A percentile compares a stretch with the other conserved stretches of the same genome.
These are phyloP conservation scores for Ptychoptera albimana DNA, from an alignment of 2,888 invertebrate genomes.

Conservation along the genomic window DNA sequence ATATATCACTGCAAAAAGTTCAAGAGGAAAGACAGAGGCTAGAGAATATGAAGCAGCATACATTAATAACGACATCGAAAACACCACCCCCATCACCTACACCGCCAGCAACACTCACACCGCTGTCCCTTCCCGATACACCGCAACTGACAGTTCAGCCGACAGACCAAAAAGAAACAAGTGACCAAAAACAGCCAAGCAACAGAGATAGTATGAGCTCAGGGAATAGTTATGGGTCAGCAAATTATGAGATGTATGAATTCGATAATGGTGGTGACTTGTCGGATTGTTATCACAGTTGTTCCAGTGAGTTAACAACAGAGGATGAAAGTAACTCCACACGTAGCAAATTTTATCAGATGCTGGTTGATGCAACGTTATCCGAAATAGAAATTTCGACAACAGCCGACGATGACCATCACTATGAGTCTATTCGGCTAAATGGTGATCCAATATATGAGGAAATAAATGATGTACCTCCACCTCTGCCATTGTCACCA, in stretches of 20 bases:
- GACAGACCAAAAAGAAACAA: slow-evolving; percentile 22
- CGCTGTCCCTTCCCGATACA: slow-evolving; percentile 18
- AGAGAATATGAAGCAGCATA: slow-evolving; percentile 2
- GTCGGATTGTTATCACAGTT: slow-evolving; percentile 59
- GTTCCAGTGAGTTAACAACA: slow-evolving; percentile 44
- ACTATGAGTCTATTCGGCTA: slow-evolving; percentile 53
- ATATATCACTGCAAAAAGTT: slow-evolving; percentile 26
- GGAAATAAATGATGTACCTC: slow-evolving; percentile 58
- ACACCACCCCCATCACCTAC: too few species aligned
- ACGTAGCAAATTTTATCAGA: slow-evolving; percentile 55
- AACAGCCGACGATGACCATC: slow-evolving; percentile 47
- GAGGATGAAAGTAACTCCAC: slow-evolving; percentile 48
- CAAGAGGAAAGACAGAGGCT: slow-evolving; percentile 24
- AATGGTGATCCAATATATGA: slow-evolving; percentile 63
- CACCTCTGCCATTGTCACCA: slow-evolving; percentile 61
- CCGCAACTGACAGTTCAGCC: slow-evolving; percentile 13
- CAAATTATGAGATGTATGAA: slow-evolving; percentile 61
- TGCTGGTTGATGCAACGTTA: slow-evolving; percentile 51
- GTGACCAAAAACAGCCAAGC: slow-evolving; percentile 30
- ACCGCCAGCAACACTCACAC: slow-evolving; percentile 3
- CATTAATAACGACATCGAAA: too few species aligned
- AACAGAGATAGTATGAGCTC: slow-evolving; percentile 38
- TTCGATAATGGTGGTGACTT: slow-evolving; percentile 39
- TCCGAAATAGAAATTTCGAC: slow-evolving; percentile 49
- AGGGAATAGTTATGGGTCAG: slow-evolving; percentile 42